A percentile compares a stretch with the other conserved stretches of the same genome.
These are phyloP conservation scores for Syritta pipiens DNA, from an alignment of 2,888 invertebrate species.

Conservation along the genomic window DNA sequence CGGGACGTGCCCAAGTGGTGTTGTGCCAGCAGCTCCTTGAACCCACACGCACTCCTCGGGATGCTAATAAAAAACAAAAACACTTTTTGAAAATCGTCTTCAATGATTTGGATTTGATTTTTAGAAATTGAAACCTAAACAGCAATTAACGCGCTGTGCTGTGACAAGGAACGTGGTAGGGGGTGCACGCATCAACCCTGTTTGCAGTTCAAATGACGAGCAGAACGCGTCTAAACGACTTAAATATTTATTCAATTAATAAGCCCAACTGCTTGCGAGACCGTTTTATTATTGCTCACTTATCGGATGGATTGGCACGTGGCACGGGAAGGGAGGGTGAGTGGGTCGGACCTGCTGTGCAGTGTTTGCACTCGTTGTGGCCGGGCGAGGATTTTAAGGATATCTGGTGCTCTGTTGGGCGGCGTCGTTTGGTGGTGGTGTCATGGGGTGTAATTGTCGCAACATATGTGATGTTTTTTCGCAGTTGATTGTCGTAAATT, in stretches of 20 bases:
- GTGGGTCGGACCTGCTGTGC: slow-evolving; percentile 61
- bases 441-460: slow-evolving; percentile 71
- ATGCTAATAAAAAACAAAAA: slow-evolving; percentile 23
- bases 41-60: slow-evolving; percentile 16
- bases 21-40: slow-evolving; percentile 36
- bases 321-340: slow-evolving; percentile 31
- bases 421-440: slow-evolving; percentile 16
- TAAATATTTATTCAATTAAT: slow-evolving; percentile 69
- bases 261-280: slow-evolving; percentile 30
- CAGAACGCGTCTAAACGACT: slow-evolving; percentile 56
- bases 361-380: slow-evolving; percentile 66
- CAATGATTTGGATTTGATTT: slow-evolving; percentile 52
- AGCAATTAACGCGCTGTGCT: slow-evolving; percentile 36
- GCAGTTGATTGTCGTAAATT: slow-evolving; percentile 53
- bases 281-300: slow-evolving; percentile 76
- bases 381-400: slow-evolving; percentile 38
- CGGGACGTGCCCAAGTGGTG: slow-evolving; percentile 56
- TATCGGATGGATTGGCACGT: slow-evolving; percentile 77
- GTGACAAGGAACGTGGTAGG: slow-evolving; percentile 8
- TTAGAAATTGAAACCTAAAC: slow-evolving; percentile 50
- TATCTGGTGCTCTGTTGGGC: slow-evolving; percentile 4
- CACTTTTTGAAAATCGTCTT: slow-evolving; percentile 2
- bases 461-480: slow-evolving; percentile 75
- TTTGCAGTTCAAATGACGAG: slow-evolving; percentile 46
- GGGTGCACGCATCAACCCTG: slow-evolving; percentile 4